phyloP scores from a whole-genome alignment of 1,140 invertebrate genomes.

The Nephotettix cincticeps region DNA sequence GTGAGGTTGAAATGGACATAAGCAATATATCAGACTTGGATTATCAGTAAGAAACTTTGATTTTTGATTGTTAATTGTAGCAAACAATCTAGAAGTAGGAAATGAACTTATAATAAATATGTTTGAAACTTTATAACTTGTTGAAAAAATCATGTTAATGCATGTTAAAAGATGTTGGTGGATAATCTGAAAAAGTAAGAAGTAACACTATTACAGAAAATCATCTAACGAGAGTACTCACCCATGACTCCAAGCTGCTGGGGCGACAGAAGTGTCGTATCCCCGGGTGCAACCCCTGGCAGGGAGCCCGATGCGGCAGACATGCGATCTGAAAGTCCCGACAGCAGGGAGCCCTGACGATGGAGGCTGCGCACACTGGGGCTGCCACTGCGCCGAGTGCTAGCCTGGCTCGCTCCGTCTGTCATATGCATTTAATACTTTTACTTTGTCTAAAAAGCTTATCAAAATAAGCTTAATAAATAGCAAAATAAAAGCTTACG shows the following conservation, averaged over 20 bases:
- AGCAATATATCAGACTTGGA: too few relatives aligned
- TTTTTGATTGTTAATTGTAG: too few relatives aligned
- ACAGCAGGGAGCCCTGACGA: constrained; percentile 34
- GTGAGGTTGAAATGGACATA: too few relatives aligned
- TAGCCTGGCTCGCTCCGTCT: constrained; percentile 15
- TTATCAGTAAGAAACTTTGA: too few relatives aligned
- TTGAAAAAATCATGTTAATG: too few relatives aligned
- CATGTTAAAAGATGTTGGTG: too few relatives aligned
- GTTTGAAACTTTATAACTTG: too few relatives aligned
- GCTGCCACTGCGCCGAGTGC: constrained; percentile 21
- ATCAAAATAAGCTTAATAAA: neutral
- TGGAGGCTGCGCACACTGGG: constrained; percentile 32
- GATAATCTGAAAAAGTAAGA: too few relatives aligned
- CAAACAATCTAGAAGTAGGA: too few relatives aligned
- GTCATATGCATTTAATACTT: neutral
- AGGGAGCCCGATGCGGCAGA: constrained; percentile 29
- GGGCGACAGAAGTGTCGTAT: constrained; percentile 27
- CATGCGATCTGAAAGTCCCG: constrained; percentile 24
- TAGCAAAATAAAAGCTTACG: neutral
- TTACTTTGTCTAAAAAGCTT: neutral
- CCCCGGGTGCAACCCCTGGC: constrained; percentile 15
- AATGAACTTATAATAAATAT: too few relatives aligned
- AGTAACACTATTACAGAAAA: too few relatives aligned
- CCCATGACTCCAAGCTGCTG: constrained; percentile 40
- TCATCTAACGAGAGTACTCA: too few relatives aligned